A percentile compares a stretch with the other conserved stretches of the same genome.
These are phyloP conservation scores for Drosophila subquinaria DNA, from an alignment of 2,888 invertebrate genomes.

Conservation along the genomic window DNA sequence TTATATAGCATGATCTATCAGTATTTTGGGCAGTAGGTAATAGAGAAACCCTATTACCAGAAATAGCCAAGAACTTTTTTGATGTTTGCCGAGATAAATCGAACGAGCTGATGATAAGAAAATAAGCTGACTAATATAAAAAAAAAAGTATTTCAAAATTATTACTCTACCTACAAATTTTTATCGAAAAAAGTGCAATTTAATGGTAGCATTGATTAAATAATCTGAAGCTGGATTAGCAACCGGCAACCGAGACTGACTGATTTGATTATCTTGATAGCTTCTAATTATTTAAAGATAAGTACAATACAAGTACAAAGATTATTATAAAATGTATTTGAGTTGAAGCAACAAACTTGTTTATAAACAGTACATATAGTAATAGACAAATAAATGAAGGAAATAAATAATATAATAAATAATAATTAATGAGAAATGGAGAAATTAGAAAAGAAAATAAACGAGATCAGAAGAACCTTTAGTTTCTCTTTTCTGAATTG, in stretches of 20 bases:
- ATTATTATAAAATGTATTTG: neutral
- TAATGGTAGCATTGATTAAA: neutral
- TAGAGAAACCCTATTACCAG: neutral
- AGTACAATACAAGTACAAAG: neutral
- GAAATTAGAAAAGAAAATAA: too few relatives aligned
- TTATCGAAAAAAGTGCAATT: neutral
- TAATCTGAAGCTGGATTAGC: neutral
- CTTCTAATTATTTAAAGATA: neutral
- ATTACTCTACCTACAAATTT: neutral
- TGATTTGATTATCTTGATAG: conserved; percentile 4
- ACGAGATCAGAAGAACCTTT: too few relatives aligned
- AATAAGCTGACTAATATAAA: neutral
- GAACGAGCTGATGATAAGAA: neutral
- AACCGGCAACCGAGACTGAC: neutral
- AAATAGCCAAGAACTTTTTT: neutral
- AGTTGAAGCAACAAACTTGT: neutral
- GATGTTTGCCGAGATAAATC: neutral
- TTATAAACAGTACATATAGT: neutral
- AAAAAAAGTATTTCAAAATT: too few relatives aligned
- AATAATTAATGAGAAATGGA: too few relatives aligned
- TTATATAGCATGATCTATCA: conserved; percentile 1
- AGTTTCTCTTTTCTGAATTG: too few relatives aligned
- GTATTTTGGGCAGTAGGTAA: conserved; percentile 1
- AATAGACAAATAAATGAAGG: too few relatives aligned
- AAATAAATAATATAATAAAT: too few relatives aligned